Evolutionary conservation across 1,140 invertebrate genomes (phyloP), one percentile per base, ranked within the genome.

Genomic region (Cydia splendana): DNA sequence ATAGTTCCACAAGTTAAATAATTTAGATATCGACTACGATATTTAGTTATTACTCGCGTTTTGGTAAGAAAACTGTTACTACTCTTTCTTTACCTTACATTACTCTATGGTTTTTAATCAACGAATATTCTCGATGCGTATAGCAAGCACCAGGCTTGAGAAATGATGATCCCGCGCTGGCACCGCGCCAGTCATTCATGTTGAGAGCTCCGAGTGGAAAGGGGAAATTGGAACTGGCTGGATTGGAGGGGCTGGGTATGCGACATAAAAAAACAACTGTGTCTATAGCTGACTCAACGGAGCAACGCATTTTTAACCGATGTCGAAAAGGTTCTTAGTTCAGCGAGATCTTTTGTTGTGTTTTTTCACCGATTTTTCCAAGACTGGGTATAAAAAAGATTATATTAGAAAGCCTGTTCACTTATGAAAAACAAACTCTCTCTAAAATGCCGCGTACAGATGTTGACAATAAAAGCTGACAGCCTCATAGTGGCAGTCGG

Each of bases 91-190:
- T 24, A 24, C 24, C 24, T 24, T 2, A 24, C 2, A 24, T 24
- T 24, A 24, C 24, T 24, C 24, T 24, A 24, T 24, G 24, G 24
- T 24, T 57, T 57, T 18, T 57, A 57, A n/a, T 18, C 15, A 57
- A 57, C n/a, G 2, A 51, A 51, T 15, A 13, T 51, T 51, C 48
- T 38, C n/a, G 15, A 18, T 20, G 53, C 53, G 53, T 57, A 57
- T 34, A 34, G 65, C 30, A 38, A 69, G 30, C 28, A 5, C n/a
- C n/a, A 42, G 65, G 34, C 65, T 69, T 69, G 65, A 69, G 65
- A 69, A 69, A 69, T 69, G 65, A 69, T 69, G 65, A 69, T 69
- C 65, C 65, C 5, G 30, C 65, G 30, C n/a, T 69, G 65, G 65
- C 65, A 69, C 2, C 3, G 3, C 30, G 65, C 65, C 65, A 69